Evolutionary conservation across 1,140 invertebrate genomes (phyloP), one percentile per base, ranked within the genome.

Genomic region (Trinorchestia longiramus): DNA sequence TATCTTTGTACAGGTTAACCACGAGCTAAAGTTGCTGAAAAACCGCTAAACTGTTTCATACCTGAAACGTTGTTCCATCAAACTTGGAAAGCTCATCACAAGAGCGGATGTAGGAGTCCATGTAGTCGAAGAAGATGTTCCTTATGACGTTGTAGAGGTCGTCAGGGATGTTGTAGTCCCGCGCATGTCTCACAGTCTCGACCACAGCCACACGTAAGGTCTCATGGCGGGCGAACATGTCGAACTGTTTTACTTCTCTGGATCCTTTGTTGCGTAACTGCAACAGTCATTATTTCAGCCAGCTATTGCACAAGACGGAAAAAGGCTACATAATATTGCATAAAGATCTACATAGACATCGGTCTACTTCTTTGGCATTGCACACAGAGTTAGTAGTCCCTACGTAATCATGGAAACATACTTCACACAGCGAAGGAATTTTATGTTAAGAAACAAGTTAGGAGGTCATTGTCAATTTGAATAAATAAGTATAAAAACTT

Each of bases 71-170:
- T 1, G 97, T 97, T 41, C 97, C 97, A 95, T 97, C 97, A 47
- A 97, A 96, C 96, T 97, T 97, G 17, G 97, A 87, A 90, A 98
- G 97, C 36, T 97, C 97, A 90, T 97, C 97, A 53, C 97, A 97
- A 43, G 96, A 97, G 42, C 96, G 96, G 95, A 97, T 97, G 97
- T 98, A 98, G 96, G 97, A 97, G 88, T 98, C 97, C 97, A 97
- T 98, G 97, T 97, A 98, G 96, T 98, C 97, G 15, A 97, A 97
- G 97, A 98, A 98, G 19, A 97, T 97, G 45, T 97, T 97, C 95
- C 98, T 97, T 97, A 98, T 98, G 0, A 98, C 97, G 96, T 98
- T 97, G 53, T 97, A 97, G 95, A 97, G 95, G 47, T 96, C 97
- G 97, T 96, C 96, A 95, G 97, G 97, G 97, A 97, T 96, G 41